These are phyloP conservation scores for Cyclopterus lumpus DNA, from an alignment of 2,797 vertebrate species.

Conservation along the genomic window DNA sequence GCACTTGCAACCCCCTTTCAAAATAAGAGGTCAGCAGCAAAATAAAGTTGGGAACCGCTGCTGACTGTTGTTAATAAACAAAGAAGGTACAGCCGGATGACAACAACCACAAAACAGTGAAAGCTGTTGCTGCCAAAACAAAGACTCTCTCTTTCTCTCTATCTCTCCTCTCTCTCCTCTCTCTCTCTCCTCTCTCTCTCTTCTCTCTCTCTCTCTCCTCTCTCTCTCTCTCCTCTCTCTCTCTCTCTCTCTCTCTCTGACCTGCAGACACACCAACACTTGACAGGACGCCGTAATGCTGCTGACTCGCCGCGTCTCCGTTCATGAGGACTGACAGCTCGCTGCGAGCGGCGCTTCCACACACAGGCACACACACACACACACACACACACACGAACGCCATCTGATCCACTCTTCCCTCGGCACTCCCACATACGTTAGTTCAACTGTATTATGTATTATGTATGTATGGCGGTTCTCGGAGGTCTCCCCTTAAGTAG, in stretches of 20 bases:
- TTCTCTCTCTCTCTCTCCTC: conserved; percentile 4
- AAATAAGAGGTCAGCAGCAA: background rate
- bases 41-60: background rate
- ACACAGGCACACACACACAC: conserved; percentile 40
- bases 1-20: background rate
- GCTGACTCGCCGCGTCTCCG: conserved; percentile 61
- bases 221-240: too few species aligned
- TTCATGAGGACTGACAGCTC: conserved; percentile 72
- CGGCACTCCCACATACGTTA: conserved; percentile 12
- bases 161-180: too few species aligned
- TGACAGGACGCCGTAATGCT: conserved; percentile 65
- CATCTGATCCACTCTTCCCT: conserved; percentile 27
- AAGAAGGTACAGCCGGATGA: background rate
- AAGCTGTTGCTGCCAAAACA: background rate
- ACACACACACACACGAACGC: conserved; percentile 30
- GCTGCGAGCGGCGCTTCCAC: conserved; percentile 9
- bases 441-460: background rate
- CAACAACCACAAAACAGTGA: background rate
- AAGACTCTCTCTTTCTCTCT: too few species aligned
- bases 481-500: conserved; percentile 29
- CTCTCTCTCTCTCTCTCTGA: conserved; percentile 2
- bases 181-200: conserved; percentile 2
- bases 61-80: background rate
- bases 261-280: conserved; percentile 52
- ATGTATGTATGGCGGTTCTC: background rate